Evolutionary conservation across 2,113 vertebrate species (phyloP).

Genomic region (Spea multiplicata): DNA sequence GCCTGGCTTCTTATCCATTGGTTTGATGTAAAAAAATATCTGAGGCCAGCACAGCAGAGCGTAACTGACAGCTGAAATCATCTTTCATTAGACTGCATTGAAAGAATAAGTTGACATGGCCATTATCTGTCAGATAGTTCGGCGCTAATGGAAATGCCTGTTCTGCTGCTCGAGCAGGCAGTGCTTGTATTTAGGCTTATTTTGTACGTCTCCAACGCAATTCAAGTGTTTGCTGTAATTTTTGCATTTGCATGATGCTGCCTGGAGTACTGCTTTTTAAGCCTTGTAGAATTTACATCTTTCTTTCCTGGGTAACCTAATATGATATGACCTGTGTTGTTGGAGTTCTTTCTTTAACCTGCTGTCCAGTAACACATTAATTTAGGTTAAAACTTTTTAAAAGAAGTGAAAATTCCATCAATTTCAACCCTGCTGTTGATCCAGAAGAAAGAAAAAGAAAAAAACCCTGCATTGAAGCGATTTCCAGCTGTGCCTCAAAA

Average conservation of each 20-base stretch:
- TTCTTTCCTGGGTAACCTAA: no score
- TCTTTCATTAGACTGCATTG: slow-evolving; percentile 56
- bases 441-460: no score
- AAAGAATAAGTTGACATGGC: slow-evolving; percentile 48
- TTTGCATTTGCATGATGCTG: background rate
- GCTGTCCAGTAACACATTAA: no score
- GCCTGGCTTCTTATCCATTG: slow-evolving; percentile 56
- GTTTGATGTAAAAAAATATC: slow-evolving; percentile 52
- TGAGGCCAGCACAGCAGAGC: slow-evolving; percentile 28
- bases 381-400: no score
- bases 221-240: background rate
- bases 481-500: no score
- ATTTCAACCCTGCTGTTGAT: no score
- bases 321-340: no score
- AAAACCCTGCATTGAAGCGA: no score
- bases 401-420: no score
- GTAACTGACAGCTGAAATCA: slow-evolving; percentile 51
- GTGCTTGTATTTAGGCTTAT: background rate
- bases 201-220: background rate
- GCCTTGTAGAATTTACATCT: no score
- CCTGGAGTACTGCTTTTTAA: background rate
- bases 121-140: slow-evolving; percentile 52
- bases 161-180: slow-evolving; percentile 20
- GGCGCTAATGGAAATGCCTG: slow-evolving; percentile 51
- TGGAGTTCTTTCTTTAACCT: no score